A percentile compares a stretch with the other conserved stretches of the same genome.
Evolutionary conservation across 2,113 vertebrate species (phyloP).

Genomic region (Raja brachyura): DNA sequence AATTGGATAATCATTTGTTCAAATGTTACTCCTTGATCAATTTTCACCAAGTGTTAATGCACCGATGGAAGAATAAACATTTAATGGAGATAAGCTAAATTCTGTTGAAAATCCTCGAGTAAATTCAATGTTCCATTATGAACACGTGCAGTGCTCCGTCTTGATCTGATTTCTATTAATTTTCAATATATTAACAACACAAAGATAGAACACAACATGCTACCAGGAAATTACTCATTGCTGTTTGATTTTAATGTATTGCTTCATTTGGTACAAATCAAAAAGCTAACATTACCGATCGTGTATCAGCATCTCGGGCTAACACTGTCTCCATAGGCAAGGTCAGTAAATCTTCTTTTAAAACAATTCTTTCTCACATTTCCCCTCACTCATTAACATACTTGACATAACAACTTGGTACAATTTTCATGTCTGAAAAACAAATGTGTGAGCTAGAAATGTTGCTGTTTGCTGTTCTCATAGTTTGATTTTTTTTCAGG

Average conservation of each 20-base stretch:
- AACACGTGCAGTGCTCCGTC: not conserved
- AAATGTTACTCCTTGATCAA: not conserved
- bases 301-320: not conserved
- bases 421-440: not conserved
- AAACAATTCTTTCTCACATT: not conserved
- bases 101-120: not conserved
- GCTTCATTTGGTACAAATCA: not conserved
- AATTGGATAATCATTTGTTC: not conserved
- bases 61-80: not conserved
- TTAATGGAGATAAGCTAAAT: not conserved
- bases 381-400: not conserved
- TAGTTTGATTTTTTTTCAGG: not conserved
- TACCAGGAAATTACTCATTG: not conserved
- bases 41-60: not conserved
- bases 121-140: not conserved
- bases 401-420: not conserved
- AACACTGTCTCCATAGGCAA: not conserved
- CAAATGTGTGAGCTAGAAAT: not conserved
- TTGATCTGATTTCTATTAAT: not conserved
- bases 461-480: not conserved
- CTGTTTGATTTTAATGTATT: not conserved
- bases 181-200: not conserved
- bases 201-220: not conserved
- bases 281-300: slow-evolving; percentile 8
- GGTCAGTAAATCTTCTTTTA: not conserved